phyloP scores from a whole-genome alignment of 2,888 invertebrate species.

The Thecophora atra region DNA sequence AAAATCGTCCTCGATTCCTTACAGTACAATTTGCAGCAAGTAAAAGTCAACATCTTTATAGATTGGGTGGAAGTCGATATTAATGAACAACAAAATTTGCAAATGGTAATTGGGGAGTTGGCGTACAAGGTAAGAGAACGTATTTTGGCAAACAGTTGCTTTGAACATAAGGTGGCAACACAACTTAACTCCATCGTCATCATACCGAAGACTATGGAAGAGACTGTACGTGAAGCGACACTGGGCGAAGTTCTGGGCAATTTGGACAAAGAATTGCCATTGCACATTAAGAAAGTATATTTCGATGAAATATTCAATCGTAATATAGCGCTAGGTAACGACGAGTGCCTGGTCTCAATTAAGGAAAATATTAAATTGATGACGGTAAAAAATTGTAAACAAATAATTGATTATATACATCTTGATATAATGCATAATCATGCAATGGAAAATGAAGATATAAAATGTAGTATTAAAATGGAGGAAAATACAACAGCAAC shows the following conservation, averaged over 20 bases:
- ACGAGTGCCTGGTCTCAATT: constrained; percentile 56
- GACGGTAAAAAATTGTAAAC: constrained; percentile 47
- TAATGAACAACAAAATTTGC: constrained; percentile 50
- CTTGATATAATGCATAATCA: constrained; percentile 39
- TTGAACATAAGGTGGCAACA: constrained; percentile 53
- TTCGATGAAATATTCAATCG: constrained; percentile 55
- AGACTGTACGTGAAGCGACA: constrained; percentile 50
- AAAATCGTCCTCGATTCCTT: constrained; percentile 53
- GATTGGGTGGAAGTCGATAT: constrained; percentile 58
- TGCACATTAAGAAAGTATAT: constrained; percentile 47
- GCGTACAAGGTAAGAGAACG: constrained; percentile 52
- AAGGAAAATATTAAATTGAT: constrained; percentile 49
- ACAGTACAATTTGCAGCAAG: constrained; percentile 55
- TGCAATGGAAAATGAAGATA: constrained; percentile 21
- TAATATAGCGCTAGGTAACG: constrained; percentile 51
- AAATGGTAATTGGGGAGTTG: constrained; percentile 52
- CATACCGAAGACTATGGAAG: constrained; percentile 52
- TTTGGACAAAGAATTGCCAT: constrained; percentile 47
- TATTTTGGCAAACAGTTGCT: constrained; percentile 48
- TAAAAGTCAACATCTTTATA: constrained; percentile 56
- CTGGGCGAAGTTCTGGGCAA: constrained; percentile 55
- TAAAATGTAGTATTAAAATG: constrained; percentile 25
- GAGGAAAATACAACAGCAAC: constrained; percentile 12
- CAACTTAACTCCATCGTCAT: constrained; percentile 54
- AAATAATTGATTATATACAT: constrained; percentile 50